A percentile compares a stretch with the other conserved stretches of the same genome.
Evolutionary conservation across 2,888 invertebrate genomes (phyloP).

Genomic region (Synanthedon vespiformis): DNA sequence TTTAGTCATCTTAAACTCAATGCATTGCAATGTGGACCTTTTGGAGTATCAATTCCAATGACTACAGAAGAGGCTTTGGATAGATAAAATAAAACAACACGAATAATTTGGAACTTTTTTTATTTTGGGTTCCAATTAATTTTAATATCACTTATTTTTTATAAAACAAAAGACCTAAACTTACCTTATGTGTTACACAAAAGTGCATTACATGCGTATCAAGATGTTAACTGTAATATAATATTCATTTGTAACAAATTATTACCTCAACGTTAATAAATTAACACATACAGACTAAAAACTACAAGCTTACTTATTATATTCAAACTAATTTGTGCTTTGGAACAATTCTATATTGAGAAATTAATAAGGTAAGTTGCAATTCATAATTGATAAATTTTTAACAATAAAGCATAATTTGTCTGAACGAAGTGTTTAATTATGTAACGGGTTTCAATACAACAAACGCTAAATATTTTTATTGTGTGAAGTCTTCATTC

Average conservation of each 20-base stretch:
- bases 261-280: conserved; percentile 35
- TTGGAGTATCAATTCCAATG: too few relatives aligned
- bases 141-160: conserved; percentile 19
- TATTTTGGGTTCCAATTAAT: conserved; percentile 32
- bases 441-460: neutral
- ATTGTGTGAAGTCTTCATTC: too few relatives aligned
- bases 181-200: conserved; percentile 42
- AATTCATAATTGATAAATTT: neutral
- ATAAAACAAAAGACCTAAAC: conserved; percentile 47
- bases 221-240: conserved; percentile 9
- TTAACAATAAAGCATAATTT: neutral
- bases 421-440: neutral
- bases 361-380: neutral
- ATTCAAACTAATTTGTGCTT: conserved; percentile 26
- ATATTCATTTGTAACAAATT: conserved; percentile 20
- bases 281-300: conserved; percentile 32
- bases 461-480: neutral
- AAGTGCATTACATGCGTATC: conserved; percentile 49
- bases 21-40: too few relatives aligned
- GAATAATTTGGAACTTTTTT: conserved; percentile 35
- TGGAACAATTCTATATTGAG: conserved; percentile 2
- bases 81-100: too few relatives aligned
- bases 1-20: too few relatives aligned
- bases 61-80: too few relatives aligned
- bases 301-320: conserved; percentile 24